phyloP scores from a whole-genome alignment of 2,888 invertebrate species.

The Leucoptera coffeella region DNA sequence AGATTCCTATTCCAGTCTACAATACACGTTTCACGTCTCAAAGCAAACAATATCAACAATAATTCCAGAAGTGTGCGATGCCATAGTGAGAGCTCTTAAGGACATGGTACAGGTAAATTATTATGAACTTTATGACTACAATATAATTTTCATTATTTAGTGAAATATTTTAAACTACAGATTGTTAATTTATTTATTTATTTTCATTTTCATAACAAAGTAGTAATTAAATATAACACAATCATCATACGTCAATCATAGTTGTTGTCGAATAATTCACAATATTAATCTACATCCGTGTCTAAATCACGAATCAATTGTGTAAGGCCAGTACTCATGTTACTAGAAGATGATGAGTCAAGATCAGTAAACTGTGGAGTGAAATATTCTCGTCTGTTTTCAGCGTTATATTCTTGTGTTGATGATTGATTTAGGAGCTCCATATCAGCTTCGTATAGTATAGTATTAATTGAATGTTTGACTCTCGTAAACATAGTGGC shows the following conservation, averaged over 20 bases:
- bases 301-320: no score
- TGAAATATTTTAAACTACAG: not conserved
- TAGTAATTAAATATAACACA: not conserved
- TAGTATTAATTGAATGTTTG: conserved; percentile 5
- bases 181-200: not conserved
- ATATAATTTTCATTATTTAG: not conserved
- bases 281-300: no score
- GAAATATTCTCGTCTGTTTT: not conserved
- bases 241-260: not conserved
- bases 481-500: conserved; percentile 3
- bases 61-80: conserved; percentile 1
- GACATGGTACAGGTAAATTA: conserved; percentile 1
- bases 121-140: not conserved
- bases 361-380: no score
- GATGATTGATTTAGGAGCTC: no score
- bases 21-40: conserved; percentile 1
- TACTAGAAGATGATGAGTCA: no score
- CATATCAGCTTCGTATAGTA: conserved; percentile 4
- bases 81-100: not conserved
- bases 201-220: not conserved
- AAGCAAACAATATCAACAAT: conserved; percentile 1
- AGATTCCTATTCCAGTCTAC: conserved; percentile 1
- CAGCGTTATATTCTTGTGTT: not conserved
- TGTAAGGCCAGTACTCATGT: no score
- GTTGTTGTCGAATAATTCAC: not conserved